These are phyloP conservation scores for cat (Felis catus) DNA, from an alignment of 2,113 vertebrate genomes.

Conservation along the genomic window DNA sequence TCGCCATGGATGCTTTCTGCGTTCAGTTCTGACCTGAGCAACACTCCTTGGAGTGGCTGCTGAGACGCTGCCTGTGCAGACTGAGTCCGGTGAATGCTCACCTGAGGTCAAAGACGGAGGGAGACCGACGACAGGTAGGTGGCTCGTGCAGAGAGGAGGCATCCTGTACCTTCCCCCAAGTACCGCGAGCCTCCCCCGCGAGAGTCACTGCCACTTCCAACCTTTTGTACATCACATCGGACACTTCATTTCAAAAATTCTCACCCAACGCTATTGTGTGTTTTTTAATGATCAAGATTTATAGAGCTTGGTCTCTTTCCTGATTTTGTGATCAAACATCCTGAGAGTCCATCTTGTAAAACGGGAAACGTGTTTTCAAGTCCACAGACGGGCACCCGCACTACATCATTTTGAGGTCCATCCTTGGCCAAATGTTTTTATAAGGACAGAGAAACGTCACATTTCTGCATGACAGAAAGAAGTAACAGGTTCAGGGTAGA, in stretches of 20 bases:
- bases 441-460: no score
- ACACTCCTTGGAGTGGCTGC: fast-evolving
- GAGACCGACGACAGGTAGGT: fast-evolving
- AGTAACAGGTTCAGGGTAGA: no score
- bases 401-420: fast-evolving
- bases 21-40: fast-evolving
- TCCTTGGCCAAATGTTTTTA: background rate
- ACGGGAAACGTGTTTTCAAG: background rate
- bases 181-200: background rate
- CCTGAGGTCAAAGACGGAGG: background rate
- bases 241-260: background rate
- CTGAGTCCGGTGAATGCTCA: background rate
- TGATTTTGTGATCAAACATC: background rate
- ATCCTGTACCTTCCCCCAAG: background rate
- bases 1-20: fast-evolving
- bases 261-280: background rate
- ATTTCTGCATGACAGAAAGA: background rate
- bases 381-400: no score
- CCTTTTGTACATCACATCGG: background rate
- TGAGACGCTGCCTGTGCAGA: fast-evolving
- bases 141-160: fast-evolving
- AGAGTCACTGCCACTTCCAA: background rate
- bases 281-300: background rate
- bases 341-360: background rate
- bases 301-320: background rate